Percentiles rank a stretch among this genome's conserved stretches.
These are phyloP conservation scores for Microcebus jonahi DNA, from an alignment of 2,113 vertebrate species.

Conservation along the genomic window DNA sequence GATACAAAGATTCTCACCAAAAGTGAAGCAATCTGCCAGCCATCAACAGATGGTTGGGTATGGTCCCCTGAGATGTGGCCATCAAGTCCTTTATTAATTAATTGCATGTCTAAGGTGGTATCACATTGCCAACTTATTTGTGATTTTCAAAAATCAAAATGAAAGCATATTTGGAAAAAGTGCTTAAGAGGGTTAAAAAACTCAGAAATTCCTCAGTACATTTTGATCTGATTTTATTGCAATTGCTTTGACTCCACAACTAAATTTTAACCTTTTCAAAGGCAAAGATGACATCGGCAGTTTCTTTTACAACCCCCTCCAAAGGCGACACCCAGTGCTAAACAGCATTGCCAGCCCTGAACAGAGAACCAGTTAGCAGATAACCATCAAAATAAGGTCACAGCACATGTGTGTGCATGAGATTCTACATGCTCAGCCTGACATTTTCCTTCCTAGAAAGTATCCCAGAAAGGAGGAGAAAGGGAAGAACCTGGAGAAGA, in stretches of 20 bases:
- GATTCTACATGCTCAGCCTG: not conserved
- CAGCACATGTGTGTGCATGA: rapidly evolving
- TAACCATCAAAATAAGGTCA: not conserved
- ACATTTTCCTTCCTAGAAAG: not conserved
- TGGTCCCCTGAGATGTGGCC: not conserved
- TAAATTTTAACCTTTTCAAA: constrained; percentile 11
- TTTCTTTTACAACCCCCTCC: not conserved
- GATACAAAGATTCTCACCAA: not conserved
- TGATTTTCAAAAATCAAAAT: constrained; percentile 24
- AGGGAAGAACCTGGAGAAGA: not conserved
- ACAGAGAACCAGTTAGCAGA: not conserved
- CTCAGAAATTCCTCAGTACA: not conserved
- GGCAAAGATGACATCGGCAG: not conserved
- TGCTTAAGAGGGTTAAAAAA: not conserved
- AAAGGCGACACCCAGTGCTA: not conserved
- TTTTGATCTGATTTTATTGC: constrained; percentile 18
- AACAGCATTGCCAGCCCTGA: not conserved
- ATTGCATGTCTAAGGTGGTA: constrained; percentile 9
- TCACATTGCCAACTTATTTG: not conserved
- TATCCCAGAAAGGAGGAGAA: not conserved
- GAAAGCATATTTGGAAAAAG: not conserved
- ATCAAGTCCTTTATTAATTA: constrained; percentile 52
- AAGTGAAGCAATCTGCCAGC: not conserved
- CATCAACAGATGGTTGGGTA: constrained; percentile 1
- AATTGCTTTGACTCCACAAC: not conserved